phyloP scores from a whole-genome alignment of 1,140 invertebrate genomes.

The Schlechtendalia chinensis region DNA sequence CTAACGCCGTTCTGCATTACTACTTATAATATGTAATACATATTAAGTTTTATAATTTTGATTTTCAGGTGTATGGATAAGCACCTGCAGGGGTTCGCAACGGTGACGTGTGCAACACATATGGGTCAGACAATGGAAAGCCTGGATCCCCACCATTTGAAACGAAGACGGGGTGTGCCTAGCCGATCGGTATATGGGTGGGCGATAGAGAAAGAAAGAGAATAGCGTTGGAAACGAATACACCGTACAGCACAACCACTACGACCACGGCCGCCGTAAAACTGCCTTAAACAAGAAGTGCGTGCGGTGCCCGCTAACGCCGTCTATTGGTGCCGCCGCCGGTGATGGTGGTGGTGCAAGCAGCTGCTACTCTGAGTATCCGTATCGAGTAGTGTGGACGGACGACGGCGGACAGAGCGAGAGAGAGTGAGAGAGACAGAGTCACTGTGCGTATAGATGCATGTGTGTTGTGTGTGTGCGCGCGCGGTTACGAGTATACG shows the following conservation, averaged over 20 bases:
- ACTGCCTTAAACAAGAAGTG: background rate
- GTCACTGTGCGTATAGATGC: background rate
- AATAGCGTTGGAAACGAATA: too few relatives aligned
- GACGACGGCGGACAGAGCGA: conserved; percentile 17
- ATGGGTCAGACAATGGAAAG: too few relatives aligned
- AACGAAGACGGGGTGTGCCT: background rate
- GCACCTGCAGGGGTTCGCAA: conserved; percentile 42
- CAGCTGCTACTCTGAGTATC: background rate
- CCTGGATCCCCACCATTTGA: background rate
- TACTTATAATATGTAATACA: too few relatives aligned
- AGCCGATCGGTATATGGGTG: background rate
- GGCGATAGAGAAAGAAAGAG: background rate
- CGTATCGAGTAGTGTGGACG: background rate
- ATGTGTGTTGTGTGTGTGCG: background rate
- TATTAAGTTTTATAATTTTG: too few relatives aligned
- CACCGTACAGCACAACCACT: too few relatives aligned
- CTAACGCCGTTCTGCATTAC: too few relatives aligned
- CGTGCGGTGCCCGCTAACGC: background rate
- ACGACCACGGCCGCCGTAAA: background rate
- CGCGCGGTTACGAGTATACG: too few relatives aligned
- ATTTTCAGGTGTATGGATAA: background rate
- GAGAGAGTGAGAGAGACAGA: background rate
- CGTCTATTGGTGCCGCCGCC: background rate
- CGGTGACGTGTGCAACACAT: background rate
- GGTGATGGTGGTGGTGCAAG: too few relatives aligned